Evolutionary conservation across 2,113 vertebrate species (phyloP).

Genomic region (Mormyrus iriodes): DNA sequence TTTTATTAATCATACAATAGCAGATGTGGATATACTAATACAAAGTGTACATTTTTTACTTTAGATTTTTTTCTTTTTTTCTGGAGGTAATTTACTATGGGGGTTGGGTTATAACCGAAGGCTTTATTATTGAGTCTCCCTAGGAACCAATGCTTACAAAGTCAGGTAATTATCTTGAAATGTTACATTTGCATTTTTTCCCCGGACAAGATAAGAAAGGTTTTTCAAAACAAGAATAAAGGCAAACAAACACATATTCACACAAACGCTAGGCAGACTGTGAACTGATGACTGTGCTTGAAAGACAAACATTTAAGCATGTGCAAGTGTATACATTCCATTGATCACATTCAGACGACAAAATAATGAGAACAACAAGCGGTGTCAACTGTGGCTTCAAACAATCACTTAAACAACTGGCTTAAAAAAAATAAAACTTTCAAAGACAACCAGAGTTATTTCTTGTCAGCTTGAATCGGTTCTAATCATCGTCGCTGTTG

Average conservation of each 20-base stretch:
- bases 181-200: conserved; percentile 25
- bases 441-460: conserved; percentile 9
- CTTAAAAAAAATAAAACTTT: conserved; percentile 14
- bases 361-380: conserved; percentile 22
- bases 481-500: neutral
- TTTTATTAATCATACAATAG: neutral
- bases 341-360: conserved; percentile 17
- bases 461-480: conserved; percentile 19
- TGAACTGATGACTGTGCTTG: neutral
- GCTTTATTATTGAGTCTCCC: conserved; percentile 25
- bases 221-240: conserved; percentile 18
- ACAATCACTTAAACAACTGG: conserved; percentile 15
- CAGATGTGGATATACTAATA: neutral
- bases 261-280: conserved; percentile 8
- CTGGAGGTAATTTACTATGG: neutral
- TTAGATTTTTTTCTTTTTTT: neutral
- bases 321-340: neutral
- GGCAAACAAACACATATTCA: conserved; percentile 20
- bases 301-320: conserved; percentile 13
- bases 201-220: conserved; percentile 12
- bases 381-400: conserved; percentile 7
- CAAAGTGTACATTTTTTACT: neutral
- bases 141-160: conserved; percentile 11
- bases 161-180: conserved; percentile 26
- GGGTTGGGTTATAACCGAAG: neutral